phyloP scores from a whole-genome alignment of 2,113 vertebrate genomes.

The Callopanchax toddi region DNA sequence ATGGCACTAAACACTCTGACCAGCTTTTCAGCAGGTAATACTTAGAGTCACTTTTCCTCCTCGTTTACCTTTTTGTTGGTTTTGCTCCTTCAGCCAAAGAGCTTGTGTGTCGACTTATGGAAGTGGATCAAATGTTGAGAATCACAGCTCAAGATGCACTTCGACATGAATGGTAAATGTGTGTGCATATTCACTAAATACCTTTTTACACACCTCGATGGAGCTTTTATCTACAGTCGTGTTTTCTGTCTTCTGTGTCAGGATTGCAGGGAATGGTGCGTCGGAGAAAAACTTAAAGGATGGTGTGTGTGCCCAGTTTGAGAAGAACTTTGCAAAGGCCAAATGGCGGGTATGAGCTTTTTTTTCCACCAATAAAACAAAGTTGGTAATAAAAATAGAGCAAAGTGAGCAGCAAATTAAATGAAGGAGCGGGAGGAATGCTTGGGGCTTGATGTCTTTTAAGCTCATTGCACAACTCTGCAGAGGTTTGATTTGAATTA shows the following conservation, averaged over 20 bases:
- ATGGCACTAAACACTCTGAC: conserved; percentile 33
- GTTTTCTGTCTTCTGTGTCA: conserved; percentile 48
- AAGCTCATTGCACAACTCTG: conserved; percentile 26
- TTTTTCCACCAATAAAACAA: background rate
- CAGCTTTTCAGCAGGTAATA: too few relatives aligned
- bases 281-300: conserved; percentile 87
- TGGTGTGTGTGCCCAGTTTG: conserved; percentile 87
- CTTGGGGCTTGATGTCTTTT: conserved; percentile 3
- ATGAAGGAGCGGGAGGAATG: background rate
- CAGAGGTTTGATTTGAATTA: conserved; percentile 35
- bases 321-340: conserved; percentile 90
- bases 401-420: background rate
- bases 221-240: conserved; percentile 7
- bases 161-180: conserved; percentile 81
- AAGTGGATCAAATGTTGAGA: conserved; percentile 86
- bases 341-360: conserved; percentile 85
- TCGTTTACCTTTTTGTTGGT: background rate
- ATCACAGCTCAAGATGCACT: conserved; percentile 85
- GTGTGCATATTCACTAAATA: background rate
- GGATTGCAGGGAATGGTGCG: conserved; percentile 86
- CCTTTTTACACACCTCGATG: background rate
- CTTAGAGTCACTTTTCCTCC: too few relatives aligned
- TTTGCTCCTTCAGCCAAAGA: conserved; percentile 79
- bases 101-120: conserved; percentile 85
- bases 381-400: conserved; percentile 7